phyloP scores from a whole-genome alignment of 2,113 vertebrate species.

The Paracanthobrama guichenoti region DNA sequence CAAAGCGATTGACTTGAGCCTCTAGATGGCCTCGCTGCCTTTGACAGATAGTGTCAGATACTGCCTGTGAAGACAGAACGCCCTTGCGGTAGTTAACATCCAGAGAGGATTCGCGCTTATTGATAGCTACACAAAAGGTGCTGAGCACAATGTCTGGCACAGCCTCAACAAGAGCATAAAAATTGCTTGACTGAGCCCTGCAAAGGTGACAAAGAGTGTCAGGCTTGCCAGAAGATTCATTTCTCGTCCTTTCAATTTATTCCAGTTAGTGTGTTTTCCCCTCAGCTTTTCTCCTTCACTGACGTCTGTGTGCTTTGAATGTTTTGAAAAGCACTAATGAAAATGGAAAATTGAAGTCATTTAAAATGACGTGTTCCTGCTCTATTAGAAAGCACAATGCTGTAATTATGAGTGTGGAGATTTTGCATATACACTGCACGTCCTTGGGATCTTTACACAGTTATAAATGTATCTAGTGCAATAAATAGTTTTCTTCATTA shows the following conservation, averaged over 20 bases:
- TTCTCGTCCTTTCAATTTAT: background rate
- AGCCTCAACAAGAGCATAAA: conserved; percentile 35
- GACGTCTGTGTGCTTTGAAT: background rate
- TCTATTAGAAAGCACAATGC: conserved; percentile 1
- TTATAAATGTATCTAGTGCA: background rate
- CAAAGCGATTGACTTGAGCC: conserved; percentile 59
- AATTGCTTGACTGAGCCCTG: conserved; percentile 6
- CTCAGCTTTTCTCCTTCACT: too few species aligned
- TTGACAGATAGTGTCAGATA: conserved; percentile 62
- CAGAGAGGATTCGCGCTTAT: conserved; percentile 55
- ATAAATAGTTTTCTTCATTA: too few species aligned
- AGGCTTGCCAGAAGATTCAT: conserved; percentile 33
- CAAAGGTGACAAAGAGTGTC: background rate
- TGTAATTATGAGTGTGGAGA: background rate
- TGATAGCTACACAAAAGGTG: conserved; percentile 39
- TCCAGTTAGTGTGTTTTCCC: background rate
- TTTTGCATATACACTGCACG: background rate
- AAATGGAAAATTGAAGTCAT: background rate
- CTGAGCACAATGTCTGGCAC: conserved; percentile 28
- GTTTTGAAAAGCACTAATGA: conserved; percentile 6
- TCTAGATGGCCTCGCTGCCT: conserved; percentile 63
- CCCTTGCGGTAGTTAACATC: conserved; percentile 58
- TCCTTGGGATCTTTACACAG: background rate
- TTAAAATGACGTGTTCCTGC: background rate
- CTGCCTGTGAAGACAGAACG: conserved; percentile 54